Evolutionary conservation across 2,888 invertebrate species (phyloP), one percentile per base, ranked within the genome.

Genomic region (Cosmia pyralina): DNA sequence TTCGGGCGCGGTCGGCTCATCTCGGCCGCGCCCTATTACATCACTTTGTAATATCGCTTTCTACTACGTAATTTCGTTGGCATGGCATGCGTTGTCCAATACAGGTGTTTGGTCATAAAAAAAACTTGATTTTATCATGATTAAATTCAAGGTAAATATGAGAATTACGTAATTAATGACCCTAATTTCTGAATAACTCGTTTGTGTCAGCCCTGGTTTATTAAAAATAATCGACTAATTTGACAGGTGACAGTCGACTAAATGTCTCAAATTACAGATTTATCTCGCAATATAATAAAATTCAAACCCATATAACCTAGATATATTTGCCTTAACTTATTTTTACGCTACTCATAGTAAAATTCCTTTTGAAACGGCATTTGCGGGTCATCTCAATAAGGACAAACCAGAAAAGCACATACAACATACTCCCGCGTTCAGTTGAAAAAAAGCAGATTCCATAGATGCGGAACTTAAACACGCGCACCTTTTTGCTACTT

Each of bases 31-130:
- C 90, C 90, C 74, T 81, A 82, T 93, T 93, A 87, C 91, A 87
- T 92, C 90, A 93, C 64, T 60, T 57, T 5, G 77, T 80, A 76
- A 82, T 87, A 90, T 89, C 89, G 85, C 94, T 94, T 93, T 94
- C 94, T 93, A 83, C 82, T 85, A 85, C 87, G 86, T 88, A 89
- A 90, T 88, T 83, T 89, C 75, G 79, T 84, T 83, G 85, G 81
- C 83, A 81, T 71, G 73, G 70, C 58, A 71, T 72, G 75, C 57
- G 71, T 55, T 74, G 67, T 64, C 65, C 72, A 66, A 73, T 57
- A 76, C 81, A 83, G 77, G 81, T 87, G 77, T 87, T 81, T 59
- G 71, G 50, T 48, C 50, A 74, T 67, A 72, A 79, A 73, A 72
- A n/a, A 82, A 83, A 84, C 87, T 69, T 70, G 81, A 75, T 79